phyloP scores from a whole-genome alignment of 2,797 vertebrate species.

The Malacoctenus gilli region DNA sequence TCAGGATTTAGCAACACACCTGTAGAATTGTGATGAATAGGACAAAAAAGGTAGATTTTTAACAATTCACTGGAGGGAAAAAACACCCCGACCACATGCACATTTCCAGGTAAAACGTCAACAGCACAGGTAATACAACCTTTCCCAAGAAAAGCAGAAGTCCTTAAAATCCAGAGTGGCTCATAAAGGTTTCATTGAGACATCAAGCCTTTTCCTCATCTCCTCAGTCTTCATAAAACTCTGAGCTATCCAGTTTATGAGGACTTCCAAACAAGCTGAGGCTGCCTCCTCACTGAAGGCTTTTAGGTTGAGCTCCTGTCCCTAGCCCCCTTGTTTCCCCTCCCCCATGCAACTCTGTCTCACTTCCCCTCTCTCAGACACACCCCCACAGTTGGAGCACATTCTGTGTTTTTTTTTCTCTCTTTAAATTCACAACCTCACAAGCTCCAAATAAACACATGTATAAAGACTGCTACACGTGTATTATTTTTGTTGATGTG shows the following conservation, averaged over 20 bases:
- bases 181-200: not conserved
- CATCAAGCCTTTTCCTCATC: conserved; percentile 1
- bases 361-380: conserved; percentile 77
- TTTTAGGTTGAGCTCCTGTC: conserved; percentile 68
- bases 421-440: conserved; percentile 22
- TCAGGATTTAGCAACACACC: not conserved
- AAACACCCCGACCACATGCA: not conserved
- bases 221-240: conserved; percentile 26
- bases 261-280: conserved; percentile 47
- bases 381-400: conserved; percentile 67
- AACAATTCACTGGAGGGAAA: not conserved
- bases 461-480: conserved; percentile 22
- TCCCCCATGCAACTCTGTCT: conserved; percentile 72
- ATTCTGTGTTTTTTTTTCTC: conserved; percentile 47
- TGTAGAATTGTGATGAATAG: not conserved
- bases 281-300: conserved; percentile 59
- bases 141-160: conserved; percentile 10
- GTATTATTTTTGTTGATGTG: conserved; percentile 3
- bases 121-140: conserved; percentile 3
- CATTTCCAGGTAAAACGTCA: conserved; percentile 30
- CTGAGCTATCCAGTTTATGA: conserved; percentile 43
- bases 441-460: conserved; percentile 35
- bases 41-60: no score
- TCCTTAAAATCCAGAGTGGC: conserved; percentile 13
- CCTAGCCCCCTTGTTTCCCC: conserved; percentile 64